Evolutionary conservation across 1,140 invertebrate species (phyloP), one percentile per base, ranked within the genome.

Genomic region (Ganaspis sp.): DNA sequence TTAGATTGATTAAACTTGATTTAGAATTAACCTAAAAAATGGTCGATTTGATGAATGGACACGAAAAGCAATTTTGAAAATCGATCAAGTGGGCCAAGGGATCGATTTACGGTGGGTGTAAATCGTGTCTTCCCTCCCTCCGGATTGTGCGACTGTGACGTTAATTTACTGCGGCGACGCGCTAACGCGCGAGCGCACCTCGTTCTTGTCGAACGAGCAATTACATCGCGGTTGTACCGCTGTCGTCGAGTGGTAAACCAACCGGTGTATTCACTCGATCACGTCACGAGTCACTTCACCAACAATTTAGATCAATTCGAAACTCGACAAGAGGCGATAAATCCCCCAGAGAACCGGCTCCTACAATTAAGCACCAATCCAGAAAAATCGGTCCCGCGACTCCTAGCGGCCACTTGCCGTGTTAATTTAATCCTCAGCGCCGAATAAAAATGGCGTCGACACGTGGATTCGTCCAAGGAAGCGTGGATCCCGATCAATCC

Each of bases 201-300:
- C 69, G 69, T 70, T 73, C 49, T 21, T 34, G 42, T 73, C 72
- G 23, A 73, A 54, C 72, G 45, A 73, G 23, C 53, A 38, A 54
- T 70, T 40, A 40, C 69, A 45, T 40, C 26, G 58, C 58, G 58
- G 58, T 64, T 29, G 23, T 29, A 64, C 58, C 23, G 58, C 58
- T 64, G 58, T 64, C 58, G 23, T 34, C 58, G 58, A 64, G 58
- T 64, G 58, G 58, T 64, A 64, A 64, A 64, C 58, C 23, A 29
- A 29, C 12, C 58, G 58, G 58, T 64, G 12, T 64, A 29, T 64
- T 64, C 58, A 64, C 23, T 64, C 58, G 21, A 64, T 64, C 58
- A 64, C 58, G 58, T 64, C 58, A 64, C 26, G 23, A 64, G 58
- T 64, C 58, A 64, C 58, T 64, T 29, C 58, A 29, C 58, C 11